phyloP scores from a whole-genome alignment of 1,140 invertebrate species.

The Meloidogyne floridensis region DNA sequence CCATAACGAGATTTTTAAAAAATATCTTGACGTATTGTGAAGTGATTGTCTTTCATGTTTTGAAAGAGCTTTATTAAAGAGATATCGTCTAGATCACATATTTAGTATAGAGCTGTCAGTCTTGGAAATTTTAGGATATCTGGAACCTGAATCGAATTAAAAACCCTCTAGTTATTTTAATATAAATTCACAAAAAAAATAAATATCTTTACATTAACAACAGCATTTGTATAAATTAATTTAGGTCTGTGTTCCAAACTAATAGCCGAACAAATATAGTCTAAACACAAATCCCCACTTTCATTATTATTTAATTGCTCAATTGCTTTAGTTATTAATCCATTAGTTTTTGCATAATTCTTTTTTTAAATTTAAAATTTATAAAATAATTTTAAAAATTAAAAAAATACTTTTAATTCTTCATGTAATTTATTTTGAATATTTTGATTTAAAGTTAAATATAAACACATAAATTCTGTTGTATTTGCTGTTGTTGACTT shows the following conservation, averaged over 20 bases:
- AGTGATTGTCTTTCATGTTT: too few relatives aligned
- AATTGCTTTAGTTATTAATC: neutral
- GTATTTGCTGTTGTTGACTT: slow-evolving; percentile 26
- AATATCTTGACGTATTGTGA: too few relatives aligned
- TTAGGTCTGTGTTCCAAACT: slow-evolving; percentile 20
- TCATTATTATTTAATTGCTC: neutral
- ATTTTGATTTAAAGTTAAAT: slow-evolving; percentile 28
- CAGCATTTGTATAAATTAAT: slow-evolving; percentile 29
- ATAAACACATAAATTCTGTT: slow-evolving; percentile 23
- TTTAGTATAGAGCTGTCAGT: too few relatives aligned
- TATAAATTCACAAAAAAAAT: neutral
- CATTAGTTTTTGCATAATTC: slow-evolving; percentile 14
- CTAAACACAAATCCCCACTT: neutral
- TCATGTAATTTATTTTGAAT: slow-evolving; percentile 15
- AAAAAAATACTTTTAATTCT: slow-evolving; percentile 29
- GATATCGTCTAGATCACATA: too few relatives aligned
- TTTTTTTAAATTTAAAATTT: neutral
- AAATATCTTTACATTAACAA: slow-evolving; percentile 22
- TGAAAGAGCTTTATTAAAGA: too few relatives aligned
- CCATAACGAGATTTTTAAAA: too few relatives aligned
- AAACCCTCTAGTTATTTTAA: too few relatives aligned
- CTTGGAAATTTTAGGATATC: too few relatives aligned
- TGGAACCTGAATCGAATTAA: too few relatives aligned
- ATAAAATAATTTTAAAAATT: neutral
- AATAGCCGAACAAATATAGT: slow-evolving; percentile 21